phyloP scores from a whole-genome alignment of 2,113 vertebrate species.

The Tragulus kanchil region DNA sequence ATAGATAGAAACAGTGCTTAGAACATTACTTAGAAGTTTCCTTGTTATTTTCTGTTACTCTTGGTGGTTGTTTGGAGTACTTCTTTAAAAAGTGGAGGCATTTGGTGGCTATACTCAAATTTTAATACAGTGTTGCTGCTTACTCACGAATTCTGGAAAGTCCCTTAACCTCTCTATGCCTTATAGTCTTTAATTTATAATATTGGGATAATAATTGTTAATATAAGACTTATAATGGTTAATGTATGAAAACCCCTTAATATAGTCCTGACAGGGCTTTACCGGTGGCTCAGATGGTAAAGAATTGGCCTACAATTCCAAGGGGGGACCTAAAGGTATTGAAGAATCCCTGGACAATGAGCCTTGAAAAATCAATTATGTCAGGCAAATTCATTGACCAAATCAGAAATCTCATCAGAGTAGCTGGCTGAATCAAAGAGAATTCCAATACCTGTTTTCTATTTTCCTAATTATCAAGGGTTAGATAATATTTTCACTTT shows the following conservation, averaged over 20 bases:
- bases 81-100: not conserved
- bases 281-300: not conserved
- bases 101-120: not conserved
- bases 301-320: not conserved
- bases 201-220: not conserved
- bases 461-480: too few relatives aligned
- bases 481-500: too few relatives aligned
- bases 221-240: not conserved
- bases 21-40: conserved; percentile 14
- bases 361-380: too few relatives aligned
- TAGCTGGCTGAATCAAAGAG: too few relatives aligned
- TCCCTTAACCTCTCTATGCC: not conserved
- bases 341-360: too few relatives aligned
- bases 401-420: too few relatives aligned
- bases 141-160: not conserved
- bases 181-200: not conserved
- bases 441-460: too few relatives aligned
- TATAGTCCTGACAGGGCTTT: not conserved
- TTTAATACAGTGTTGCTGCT: not conserved
- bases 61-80: not conserved
- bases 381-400: too few relatives aligned
- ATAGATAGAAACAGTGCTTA: not conserved
- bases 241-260: not conserved
- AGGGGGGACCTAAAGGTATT: too few relatives aligned
- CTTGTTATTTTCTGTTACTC: conserved; percentile 20